Evolutionary conservation across 30 jellyfish, hydroid and myxozoan genomes (phyloP).

Genomic region (Hydractinia symbiolongicarpus): DNA sequence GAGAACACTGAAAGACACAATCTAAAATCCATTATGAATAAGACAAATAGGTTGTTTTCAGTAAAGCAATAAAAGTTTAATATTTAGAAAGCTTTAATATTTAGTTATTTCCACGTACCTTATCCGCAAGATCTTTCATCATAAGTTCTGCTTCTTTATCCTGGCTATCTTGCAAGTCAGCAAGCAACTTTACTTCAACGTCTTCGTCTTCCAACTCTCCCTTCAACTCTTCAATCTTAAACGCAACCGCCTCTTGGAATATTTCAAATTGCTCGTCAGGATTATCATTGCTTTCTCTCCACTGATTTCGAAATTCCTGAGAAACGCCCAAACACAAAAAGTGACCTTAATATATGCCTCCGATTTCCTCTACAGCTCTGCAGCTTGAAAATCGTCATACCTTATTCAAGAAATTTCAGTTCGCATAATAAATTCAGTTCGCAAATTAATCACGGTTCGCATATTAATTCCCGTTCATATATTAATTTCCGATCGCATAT

Average conservation of each 20-base stretch:
- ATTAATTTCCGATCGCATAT: too few species aligned
- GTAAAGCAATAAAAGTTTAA: too few species aligned
- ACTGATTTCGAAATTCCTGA: constrained; percentile 52
- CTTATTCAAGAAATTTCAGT: too few species aligned
- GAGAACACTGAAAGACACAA: too few species aligned
- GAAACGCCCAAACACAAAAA: neutral
- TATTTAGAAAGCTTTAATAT: too few species aligned
- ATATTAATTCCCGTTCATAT: too few species aligned
- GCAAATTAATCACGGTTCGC: too few species aligned
- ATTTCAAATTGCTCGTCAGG: constrained; percentile 40
- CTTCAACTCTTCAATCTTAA: constrained; percentile 41
- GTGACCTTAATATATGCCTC: too few species aligned
- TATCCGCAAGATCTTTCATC: constrained; percentile 54
- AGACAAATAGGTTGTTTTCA: too few species aligned
- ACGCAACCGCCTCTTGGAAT: constrained; percentile 33
- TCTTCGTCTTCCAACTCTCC: constrained; percentile 26
- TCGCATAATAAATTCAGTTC: too few species aligned
- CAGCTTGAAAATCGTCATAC: neutral
- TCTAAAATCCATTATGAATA: too few species aligned
- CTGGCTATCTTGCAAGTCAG: constrained; percentile 86
- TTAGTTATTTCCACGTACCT: constrained; percentile 37
- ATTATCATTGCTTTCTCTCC: constrained; percentile 52
- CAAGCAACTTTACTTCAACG: constrained; percentile 48
- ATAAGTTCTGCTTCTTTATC: constrained; percentile 69
- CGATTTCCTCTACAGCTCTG: too few species aligned